Percentiles rank a stretch among this genome's conserved stretches.
Evolutionary conservation across 2,113 vertebrate species (phyloP).

Genomic region (Typhlomys cinereus): DNA sequence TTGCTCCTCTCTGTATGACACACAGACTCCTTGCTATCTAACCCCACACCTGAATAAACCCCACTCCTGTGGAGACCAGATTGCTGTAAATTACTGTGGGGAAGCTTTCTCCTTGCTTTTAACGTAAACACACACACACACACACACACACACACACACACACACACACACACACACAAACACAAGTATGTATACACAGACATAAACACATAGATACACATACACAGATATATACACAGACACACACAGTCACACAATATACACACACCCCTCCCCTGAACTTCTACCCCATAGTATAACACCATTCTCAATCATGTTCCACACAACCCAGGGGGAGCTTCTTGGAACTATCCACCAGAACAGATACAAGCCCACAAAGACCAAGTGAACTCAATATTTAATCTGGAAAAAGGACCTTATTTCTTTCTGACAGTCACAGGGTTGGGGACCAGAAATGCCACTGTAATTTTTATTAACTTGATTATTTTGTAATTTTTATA

Average conservation of each 20-base stretch:
- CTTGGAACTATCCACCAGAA: background rate
- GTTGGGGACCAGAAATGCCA: background rate
- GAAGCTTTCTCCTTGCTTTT: background rate
- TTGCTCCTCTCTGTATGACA: background rate
- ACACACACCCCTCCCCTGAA: background rate
- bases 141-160: background rate
- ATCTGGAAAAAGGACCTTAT: background rate
- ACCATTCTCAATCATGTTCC: background rate
- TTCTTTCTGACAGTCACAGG: background rate
- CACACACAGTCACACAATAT: background rate
- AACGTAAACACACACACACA: background rate
- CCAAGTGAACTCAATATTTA: background rate
- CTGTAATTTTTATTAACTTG: background rate
- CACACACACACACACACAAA: too few relatives aligned
- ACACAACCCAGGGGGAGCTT: background rate
- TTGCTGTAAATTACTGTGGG: background rate
- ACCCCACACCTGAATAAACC: fast-evolving
- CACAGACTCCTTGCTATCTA: background rate
- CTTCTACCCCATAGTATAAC: fast-evolving
- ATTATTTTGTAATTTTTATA: background rate
- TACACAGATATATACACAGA: background rate
- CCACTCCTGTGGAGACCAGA: background rate
- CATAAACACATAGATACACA: background rate
- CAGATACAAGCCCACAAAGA: background rate
- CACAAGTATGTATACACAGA: too few relatives aligned